Conservation (phyloP, 2,797 vertebrate genomes). For the Sebastes glaucus region DNA sequence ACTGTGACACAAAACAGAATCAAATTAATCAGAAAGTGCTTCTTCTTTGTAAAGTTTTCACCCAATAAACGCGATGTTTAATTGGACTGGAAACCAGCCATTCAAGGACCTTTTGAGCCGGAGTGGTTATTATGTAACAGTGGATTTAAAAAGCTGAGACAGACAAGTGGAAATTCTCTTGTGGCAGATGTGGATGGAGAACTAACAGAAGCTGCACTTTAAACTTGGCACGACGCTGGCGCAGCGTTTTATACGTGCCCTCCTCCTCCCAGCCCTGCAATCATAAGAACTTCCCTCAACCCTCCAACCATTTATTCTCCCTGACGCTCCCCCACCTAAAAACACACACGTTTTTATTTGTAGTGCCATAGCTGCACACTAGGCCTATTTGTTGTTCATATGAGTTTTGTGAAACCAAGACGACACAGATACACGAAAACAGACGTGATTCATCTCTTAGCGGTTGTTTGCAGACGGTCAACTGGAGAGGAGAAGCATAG, state of each 20-base stretch:
- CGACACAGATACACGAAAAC: constrained; percentile 2
- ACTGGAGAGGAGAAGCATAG: constrained; percentile 39
- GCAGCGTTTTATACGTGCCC: constrained; percentile 2
- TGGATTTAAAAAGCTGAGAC: constrained; percentile 52
- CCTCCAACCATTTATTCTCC: not conserved
- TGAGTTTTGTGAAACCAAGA: not conserved
- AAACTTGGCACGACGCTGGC: constrained; percentile 47
- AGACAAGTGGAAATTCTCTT: constrained; percentile 63
- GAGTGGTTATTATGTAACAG: constrained; percentile 55
- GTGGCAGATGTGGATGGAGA: constrained; percentile 60
- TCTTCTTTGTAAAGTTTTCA: constrained; percentile 27
- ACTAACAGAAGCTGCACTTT: constrained; percentile 58
- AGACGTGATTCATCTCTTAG: constrained; percentile 34
- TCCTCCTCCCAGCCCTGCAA: constrained; percentile 13
- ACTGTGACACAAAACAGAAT: constrained; percentile 30
- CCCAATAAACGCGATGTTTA: constrained; percentile 21
- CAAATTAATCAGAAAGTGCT: constrained; percentile 8
- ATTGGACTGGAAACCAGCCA: constrained; percentile 45
- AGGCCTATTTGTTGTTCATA: not conserved
- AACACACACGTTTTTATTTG: constrained; percentile 12
- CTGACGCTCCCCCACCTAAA: not conserved
- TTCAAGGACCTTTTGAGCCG: constrained; percentile 26
- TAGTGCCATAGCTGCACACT: not conserved
- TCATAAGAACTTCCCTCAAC: constrained; percentile 17
- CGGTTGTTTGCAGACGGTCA: constrained; percentile 29